These are phyloP conservation scores for Pristionchus maxplancki DNA, from an alignment of 2,888 invertebrate genomes.

Conservation along the genomic window DNA sequence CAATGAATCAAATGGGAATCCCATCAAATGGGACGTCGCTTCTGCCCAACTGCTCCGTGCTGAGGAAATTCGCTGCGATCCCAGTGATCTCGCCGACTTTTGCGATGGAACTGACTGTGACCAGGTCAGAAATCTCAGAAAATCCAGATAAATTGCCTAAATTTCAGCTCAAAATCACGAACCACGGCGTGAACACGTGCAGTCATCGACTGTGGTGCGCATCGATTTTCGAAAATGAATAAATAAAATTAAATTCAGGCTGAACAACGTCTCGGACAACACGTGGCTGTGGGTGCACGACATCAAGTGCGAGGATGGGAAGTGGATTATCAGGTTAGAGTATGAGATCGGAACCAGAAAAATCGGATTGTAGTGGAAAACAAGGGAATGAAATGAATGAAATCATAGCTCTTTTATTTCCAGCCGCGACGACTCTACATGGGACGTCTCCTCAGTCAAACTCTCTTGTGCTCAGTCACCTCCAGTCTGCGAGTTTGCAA, in stretches of 20 bases:
- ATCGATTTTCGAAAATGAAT: neutral
- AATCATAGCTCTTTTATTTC: neutral
- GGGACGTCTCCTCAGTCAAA: neutral
- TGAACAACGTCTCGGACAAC: neutral
- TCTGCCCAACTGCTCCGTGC: too few species aligned
- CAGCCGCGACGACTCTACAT: neutral
- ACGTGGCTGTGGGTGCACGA: neutral
- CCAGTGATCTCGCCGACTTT: neutral
- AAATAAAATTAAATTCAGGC: neutral
- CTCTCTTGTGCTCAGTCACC: neutral
- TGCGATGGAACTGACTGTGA: neutral
- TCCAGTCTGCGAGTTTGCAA: neutral
- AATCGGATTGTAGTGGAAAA: too few species aligned
- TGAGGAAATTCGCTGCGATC: neutral
- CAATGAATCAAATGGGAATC: too few species aligned
- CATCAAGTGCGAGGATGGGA: neutral
- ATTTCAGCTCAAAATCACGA: neutral
- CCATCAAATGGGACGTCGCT: too few species aligned
- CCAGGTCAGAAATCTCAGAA: neutral
- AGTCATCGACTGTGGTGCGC: neutral
- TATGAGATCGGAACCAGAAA: neutral
- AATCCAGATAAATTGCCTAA: neutral
- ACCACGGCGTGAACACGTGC: neutral
- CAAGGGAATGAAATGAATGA: neutral
- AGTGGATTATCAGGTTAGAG: neutral